These are phyloP conservation scores for Smittia sp. DNA, from an alignment of 2,888 invertebrate species.

Conservation along the genomic window DNA sequence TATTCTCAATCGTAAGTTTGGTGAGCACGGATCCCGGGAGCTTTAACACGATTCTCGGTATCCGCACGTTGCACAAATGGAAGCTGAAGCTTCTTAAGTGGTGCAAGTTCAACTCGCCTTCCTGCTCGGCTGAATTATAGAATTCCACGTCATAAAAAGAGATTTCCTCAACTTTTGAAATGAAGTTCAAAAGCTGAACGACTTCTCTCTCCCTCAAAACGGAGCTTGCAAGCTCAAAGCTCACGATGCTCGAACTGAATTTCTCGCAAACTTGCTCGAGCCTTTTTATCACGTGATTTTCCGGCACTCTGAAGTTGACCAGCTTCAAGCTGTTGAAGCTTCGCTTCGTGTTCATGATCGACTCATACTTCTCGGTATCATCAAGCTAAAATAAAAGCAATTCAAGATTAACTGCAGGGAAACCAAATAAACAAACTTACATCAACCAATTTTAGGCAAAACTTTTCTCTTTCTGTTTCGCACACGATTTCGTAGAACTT, in stretches of 20 bases:
- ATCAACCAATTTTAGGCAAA: constrained; percentile 18
- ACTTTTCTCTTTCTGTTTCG: constrained; percentile 12
- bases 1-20: not conserved
- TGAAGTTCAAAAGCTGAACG: not conserved
- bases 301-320: not conserved
- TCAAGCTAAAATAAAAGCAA: constrained; percentile 29
- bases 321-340: not conserved
- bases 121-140: not conserved
- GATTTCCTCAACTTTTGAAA: constrained; percentile 2
- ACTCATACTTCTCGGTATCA: constrained; percentile 26
- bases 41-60: not conserved
- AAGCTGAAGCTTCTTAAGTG: not conserved
- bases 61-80: constrained; percentile 13
- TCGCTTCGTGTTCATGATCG: constrained; percentile 23
- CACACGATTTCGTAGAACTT: constrained; percentile 30
- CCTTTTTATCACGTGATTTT: constrained; percentile 19
- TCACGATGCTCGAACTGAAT: not conserved
- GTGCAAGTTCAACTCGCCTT: not conserved
- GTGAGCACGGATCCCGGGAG: not conserved
- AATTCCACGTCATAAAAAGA: constrained; percentile 12
- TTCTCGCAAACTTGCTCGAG: not conserved
- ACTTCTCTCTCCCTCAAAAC: not conserved
- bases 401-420: not conserved
- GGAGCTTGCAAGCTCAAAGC: not conserved
- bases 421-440: constrained; percentile 27